Conservation (phyloP, 2,888 invertebrate species). For the Allacma fusca region DNA sequence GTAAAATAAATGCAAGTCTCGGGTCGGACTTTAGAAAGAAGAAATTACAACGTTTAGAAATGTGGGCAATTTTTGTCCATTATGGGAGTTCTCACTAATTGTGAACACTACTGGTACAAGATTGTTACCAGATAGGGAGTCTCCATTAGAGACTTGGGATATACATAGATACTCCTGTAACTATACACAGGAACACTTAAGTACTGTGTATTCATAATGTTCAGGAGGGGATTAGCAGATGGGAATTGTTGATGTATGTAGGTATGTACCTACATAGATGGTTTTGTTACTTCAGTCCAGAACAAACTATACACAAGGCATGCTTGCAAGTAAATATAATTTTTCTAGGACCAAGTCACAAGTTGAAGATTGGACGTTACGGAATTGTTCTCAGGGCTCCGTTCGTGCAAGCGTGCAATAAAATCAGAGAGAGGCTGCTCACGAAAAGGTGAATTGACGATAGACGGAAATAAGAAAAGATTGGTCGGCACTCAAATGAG, state of each 20-base stretch:
- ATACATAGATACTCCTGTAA: neutral
- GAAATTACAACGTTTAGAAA: constrained; percentile 2
- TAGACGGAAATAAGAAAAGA: constrained; percentile 25
- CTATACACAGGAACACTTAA: neutral
- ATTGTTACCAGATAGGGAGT: neutral
- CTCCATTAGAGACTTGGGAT: too few relatives aligned
- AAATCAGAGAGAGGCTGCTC: constrained; percentile 24
- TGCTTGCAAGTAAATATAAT: neutral
- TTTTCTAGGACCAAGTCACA: too few relatives aligned
- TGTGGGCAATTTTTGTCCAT: constrained; percentile 6
- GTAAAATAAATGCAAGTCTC: neutral
- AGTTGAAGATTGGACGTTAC: constrained; percentile 1
- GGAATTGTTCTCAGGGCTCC: constrained; percentile 4
- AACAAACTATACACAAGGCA: neutral
- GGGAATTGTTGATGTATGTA: neutral
- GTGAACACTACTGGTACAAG: neutral
- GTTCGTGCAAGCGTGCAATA: constrained; percentile 37
- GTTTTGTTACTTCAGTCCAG: neutral
- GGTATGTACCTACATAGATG: neutral
- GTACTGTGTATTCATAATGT: neutral
- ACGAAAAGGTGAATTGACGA: constrained; percentile 33
- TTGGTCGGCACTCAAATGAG: constrained; percentile 38
- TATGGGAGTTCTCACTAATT: constrained; percentile 16
- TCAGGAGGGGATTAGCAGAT: neutral
- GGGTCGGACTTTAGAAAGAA: neutral